Evolutionary conservation across 2,797 vertebrate genomes (phyloP).

Genomic region (Gobionotothen gibberifrons): DNA sequence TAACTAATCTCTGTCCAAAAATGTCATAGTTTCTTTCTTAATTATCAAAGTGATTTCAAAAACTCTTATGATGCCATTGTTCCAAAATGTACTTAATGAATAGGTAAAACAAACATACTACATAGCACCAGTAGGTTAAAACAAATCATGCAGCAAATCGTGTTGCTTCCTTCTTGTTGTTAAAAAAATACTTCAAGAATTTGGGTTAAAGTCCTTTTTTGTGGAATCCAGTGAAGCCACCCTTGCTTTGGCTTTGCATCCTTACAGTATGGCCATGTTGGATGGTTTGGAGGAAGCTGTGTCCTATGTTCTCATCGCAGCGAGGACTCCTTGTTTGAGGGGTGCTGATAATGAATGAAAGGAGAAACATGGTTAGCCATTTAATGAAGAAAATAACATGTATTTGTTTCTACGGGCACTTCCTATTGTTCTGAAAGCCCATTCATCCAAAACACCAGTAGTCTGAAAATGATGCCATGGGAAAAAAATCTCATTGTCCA

Average conservation of each 20-base stretch:
- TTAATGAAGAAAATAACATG: neutral
- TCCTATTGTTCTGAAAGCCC: too few relatives aligned
- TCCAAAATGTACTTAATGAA: constrained; percentile 73
- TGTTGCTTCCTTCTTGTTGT: constrained; percentile 72
- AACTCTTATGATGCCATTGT: constrained; percentile 37
- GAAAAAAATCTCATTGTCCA: too few relatives aligned
- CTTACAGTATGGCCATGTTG: constrained; percentile 72
- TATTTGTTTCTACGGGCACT: neutral
- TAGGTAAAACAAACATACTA: constrained; percentile 77
- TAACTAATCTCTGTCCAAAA: constrained; percentile 69
- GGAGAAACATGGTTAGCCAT: constrained; percentile 6
- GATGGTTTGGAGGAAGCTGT: constrained; percentile 79
- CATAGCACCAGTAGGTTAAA: constrained; percentile 90
- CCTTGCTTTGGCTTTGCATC: constrained; percentile 85
- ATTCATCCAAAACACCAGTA: too few relatives aligned
- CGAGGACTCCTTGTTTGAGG: constrained; percentile 73
- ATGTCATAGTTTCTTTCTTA: constrained; percentile 71
- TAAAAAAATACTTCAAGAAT: constrained; percentile 78
- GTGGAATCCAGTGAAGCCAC: constrained; percentile 90
- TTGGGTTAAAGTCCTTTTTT: constrained; percentile 78
- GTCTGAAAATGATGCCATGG: too few relatives aligned
- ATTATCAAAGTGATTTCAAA: constrained; percentile 62
- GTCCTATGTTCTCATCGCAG: constrained; percentile 86
- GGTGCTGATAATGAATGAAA: constrained; percentile 67
- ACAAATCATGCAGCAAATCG: constrained; percentile 84